Evolutionary conservation across 2,113 vertebrate genomes (phyloP), one percentile per base, ranked within the genome.

Genomic region (Zingel zingel): DNA sequence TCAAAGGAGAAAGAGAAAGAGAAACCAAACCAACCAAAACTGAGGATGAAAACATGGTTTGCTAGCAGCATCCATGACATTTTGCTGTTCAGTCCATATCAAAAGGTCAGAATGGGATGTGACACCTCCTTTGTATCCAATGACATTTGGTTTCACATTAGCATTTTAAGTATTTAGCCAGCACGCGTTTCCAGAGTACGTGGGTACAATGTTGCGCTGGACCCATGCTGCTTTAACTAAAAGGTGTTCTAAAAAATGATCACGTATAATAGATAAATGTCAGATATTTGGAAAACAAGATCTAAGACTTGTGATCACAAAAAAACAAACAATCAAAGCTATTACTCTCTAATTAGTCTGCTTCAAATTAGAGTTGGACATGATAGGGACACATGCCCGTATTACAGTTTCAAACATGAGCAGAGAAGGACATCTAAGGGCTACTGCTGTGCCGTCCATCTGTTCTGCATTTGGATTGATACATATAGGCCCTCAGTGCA

Each of bases 371-470:
- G 82, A 91, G 82, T 4, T 63, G 77, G 81, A 77, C 81, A 72
- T 78, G 87, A 88, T 79, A 36, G 83, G 53, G 78, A 86, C 88
- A 89, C 85, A 89, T 88, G 88, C 30, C 69, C 80, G 66, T 74
- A 77, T 86, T 84, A 84, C 79, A 69, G 75, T 80, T 89, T 90
- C 82, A 89, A 85, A 86, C 67, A 67, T 25, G 83, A 86, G 79
- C 77, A 65, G 83, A 90, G 81, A 80, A 73, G 81, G 73, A 90
- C 83, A 87, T 92, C 83, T 86, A 59, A 92, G 80, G 66, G 58
- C 83, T 63, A 82, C 93, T 88, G 92, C 93, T 94, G 93, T 81
- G 92, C 74, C 6, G 62, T 82, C 89, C 91, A 92, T 94, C 93
- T 94, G 93, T 64, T 93, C 82, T 81, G 74, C 68, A 51, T 86